Evolutionary conservation across 2,888 invertebrate genomes (phyloP).

Genomic region (Phortica magna): DNA sequence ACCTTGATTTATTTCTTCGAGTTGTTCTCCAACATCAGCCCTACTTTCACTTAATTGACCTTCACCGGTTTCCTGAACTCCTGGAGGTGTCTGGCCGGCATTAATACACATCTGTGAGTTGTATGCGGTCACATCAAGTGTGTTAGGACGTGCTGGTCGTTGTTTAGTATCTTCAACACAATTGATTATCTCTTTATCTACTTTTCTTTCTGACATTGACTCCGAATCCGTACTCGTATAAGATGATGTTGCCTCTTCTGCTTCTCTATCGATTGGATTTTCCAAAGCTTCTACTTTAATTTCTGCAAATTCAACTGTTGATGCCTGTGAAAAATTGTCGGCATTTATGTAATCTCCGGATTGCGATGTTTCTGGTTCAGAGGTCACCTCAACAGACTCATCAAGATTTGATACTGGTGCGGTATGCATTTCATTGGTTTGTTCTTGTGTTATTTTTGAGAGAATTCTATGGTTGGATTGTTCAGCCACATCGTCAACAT

Average conservation of each 20-base stretch:
- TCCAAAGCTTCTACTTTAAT: slow-evolving; percentile 53
- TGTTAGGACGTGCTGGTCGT: slow-evolving; percentile 74
- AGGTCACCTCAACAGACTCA: slow-evolving; percentile 60
- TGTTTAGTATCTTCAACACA: slow-evolving; percentile 45
- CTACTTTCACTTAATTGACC: not conserved
- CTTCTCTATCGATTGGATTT: slow-evolving; percentile 35
- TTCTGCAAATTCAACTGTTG: slow-evolving; percentile 77
- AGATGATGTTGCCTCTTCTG: slow-evolving; percentile 55
- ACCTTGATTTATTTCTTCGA: slow-evolving; percentile 23
- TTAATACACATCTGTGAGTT: slow-evolving; percentile 58
- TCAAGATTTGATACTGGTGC: slow-evolving; percentile 44
- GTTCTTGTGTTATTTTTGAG: slow-evolving; percentile 24
- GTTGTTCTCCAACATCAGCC: slow-evolving; percentile 8
- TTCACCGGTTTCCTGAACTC: slow-evolving; percentile 24
- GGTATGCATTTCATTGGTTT: slow-evolving; percentile 43
- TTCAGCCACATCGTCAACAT: slow-evolving; percentile 68
- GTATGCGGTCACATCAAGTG: slow-evolving; percentile 70
- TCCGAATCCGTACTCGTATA: slow-evolving; percentile 71
- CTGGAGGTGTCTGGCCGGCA: slow-evolving; percentile 75
- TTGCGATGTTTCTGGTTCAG: slow-evolving; percentile 58
- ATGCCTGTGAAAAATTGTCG: slow-evolving; percentile 78
- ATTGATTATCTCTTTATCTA: slow-evolving; percentile 39
- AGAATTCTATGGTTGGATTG: slow-evolving; percentile 17
- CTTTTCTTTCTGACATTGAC: slow-evolving; percentile 54
- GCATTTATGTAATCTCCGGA: slow-evolving; percentile 69